Conservation (phyloP, 2,888 invertebrate genomes). For the Phengaris arion region DNA sequence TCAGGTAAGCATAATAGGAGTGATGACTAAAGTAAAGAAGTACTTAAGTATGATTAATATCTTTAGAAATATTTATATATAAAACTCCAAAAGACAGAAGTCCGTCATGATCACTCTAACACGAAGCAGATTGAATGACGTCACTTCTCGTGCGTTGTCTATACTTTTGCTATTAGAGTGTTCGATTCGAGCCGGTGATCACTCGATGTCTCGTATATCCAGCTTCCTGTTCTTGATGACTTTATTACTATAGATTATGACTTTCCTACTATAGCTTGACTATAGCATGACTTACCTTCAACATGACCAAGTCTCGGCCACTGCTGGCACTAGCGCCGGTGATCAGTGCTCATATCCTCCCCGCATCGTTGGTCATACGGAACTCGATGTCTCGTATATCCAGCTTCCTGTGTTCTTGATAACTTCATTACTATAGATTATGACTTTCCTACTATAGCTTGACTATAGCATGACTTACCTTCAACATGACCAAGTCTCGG, state of each 20-base stretch:
- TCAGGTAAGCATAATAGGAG: too few species aligned
- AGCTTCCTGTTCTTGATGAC: constrained; percentile 51
- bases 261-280: too few species aligned
- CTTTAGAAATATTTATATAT: too few species aligned
- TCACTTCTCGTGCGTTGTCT: too few species aligned
- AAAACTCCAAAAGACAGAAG: too few species aligned
- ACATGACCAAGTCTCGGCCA: constrained; percentile 61
- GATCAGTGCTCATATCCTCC: constrained; percentile 82
- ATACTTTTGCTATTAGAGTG: too few species aligned
- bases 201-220: constrained; percentile 75
- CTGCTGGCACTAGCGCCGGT: constrained; percentile 62
- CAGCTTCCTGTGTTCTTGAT: constrained; percentile 51
- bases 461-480: constrained; percentile 46
- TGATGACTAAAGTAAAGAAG: too few species aligned
- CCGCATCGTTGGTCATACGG: constrained; percentile 86
- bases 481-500: constrained; percentile 62
- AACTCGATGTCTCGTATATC: constrained; percentile 94
- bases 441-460: background rate
- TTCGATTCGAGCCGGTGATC: too few species aligned
- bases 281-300: constrained; percentile 51
- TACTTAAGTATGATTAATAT: too few species aligned
- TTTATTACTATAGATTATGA: background rate
- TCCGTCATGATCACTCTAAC: too few species aligned
- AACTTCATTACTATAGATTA: background rate
- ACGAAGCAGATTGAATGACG: too few species aligned